These are phyloP conservation scores for Prorops nasuta DNA, from an alignment of 1,140 invertebrate genomes.

Conservation along the genomic window DNA sequence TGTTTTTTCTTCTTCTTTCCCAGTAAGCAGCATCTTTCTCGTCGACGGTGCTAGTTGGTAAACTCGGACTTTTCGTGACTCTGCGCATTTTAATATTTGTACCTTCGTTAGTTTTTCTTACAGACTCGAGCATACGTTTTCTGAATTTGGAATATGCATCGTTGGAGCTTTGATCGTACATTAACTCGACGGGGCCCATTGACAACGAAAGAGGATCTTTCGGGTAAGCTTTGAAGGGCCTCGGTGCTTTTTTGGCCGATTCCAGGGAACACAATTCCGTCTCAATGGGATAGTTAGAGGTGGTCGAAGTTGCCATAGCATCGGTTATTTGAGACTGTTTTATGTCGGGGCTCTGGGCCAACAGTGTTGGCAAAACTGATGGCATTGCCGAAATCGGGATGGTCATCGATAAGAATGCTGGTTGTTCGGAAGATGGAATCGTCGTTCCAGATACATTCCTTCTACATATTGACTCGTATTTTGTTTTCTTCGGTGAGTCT, in stretches of 20 bases:
- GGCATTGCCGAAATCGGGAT: slow-evolving; percentile 10
- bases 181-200: slow-evolving; percentile 49
- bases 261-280: slow-evolving; percentile 4
- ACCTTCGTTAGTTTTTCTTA: slow-evolving; percentile 61
- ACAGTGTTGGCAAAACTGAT: not conserved
- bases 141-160: slow-evolving; percentile 69
- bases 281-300: not conserved
- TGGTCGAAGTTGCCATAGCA: slow-evolving; percentile 11
- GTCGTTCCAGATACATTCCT: too few species aligned
- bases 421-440: too few species aligned
- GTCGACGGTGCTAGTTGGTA: slow-evolving; percentile 39
- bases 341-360: too few species aligned
- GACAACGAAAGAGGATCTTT: slow-evolving; percentile 65
- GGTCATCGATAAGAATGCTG: slow-evolving; percentile 8
- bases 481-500: slow-evolving; percentile 29
- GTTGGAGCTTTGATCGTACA: slow-evolving; percentile 57
- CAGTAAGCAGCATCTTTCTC: slow-evolving; percentile 82
- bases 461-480: slow-evolving; percentile 17
- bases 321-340: not conserved
- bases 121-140: slow-evolving; percentile 64
- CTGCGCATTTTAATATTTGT: slow-evolving; percentile 70
- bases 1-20: slow-evolving; percentile 88
- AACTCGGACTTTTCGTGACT: slow-evolving; percentile 36
- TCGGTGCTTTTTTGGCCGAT: slow-evolving; percentile 48
- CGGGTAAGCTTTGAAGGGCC: slow-evolving; percentile 73